Base-by-base conservation (phyloP, 2,888 invertebrate species). In the Chironomus riparius region DNA sequence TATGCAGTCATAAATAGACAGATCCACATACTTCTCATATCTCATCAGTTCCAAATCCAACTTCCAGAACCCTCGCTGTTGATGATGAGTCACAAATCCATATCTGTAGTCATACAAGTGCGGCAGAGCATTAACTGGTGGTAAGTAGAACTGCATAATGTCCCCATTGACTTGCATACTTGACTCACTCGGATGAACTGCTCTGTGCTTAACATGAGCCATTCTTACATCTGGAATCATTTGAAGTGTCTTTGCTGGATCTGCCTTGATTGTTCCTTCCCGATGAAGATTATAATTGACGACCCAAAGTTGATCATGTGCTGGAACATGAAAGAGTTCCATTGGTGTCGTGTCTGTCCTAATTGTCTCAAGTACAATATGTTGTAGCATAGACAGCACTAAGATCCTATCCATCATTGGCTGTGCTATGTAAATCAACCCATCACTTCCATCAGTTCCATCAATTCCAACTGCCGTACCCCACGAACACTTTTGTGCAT, bases 251-350 rank as follows among this genome's bases (percentile, higher is more conserved):
- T 73, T 73, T 21, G 62, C 21, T 7, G 73, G 73, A 73, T 73
- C 73, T 13, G 62, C 62, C 7, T 56, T 73, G 47, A 73, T 65
- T 12, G 73, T 73, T 28, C 65, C 73, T 7, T 86, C 90, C 90
- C 62, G 28, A 22, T 73, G 73, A 0, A 73, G 13, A 47, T 73
- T 73, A 18, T 65, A 91, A 81, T 91, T 91, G 75, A 91, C 82
- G 18, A 91, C 86, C 92, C 91, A 92, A 2, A 92, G 88, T 82
- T 92, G 91, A 81, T 92, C 91, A 78, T 91, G 82, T 79, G 90
- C 88, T 13, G 88, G 87, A 2, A 92, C 88, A 82, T 92, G 91
- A 80, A 88, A 87, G 68, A 92, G 82, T 78, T 90, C 88, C 22
- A 91, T 90, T 0, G 92, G 92, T 80, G 86, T 88, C 81, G 89